phyloP scores from a whole-genome alignment of 2,113 vertebrate species.

The Otocyon megalotis region DNA sequence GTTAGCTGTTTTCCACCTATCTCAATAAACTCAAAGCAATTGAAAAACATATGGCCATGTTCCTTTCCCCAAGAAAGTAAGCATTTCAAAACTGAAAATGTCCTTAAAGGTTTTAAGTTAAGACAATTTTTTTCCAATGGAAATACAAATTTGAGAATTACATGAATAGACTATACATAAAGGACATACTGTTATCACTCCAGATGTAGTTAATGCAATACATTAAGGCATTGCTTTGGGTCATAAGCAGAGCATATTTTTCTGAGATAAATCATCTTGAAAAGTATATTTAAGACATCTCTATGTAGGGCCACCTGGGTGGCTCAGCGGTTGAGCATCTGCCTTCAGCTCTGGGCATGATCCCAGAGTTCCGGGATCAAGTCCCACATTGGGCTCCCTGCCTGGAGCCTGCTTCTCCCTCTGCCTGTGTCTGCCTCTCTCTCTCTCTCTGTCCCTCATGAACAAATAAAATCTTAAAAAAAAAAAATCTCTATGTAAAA shows the following conservation, averaged over 20 bases:
- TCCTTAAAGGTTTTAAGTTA: background rate
- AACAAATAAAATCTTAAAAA: too few species aligned
- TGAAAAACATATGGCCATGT: background rate
- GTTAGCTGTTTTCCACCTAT: slow-evolving; percentile 19
- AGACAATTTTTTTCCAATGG: background rate
- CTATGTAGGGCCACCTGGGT: background rate
- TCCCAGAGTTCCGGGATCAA: too few species aligned
- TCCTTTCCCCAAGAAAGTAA: background rate
- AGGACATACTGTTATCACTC: background rate
- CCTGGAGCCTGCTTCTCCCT: too few species aligned
- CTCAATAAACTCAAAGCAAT: slow-evolving; percentile 12
- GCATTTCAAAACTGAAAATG: slow-evolving; percentile 58
- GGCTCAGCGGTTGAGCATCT: too few species aligned
- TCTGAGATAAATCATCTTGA: background rate
- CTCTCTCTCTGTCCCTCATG: too few species aligned
- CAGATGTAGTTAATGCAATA: background rate
- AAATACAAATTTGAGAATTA: slow-evolving; percentile 46
- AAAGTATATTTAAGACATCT: slow-evolving; percentile 41
- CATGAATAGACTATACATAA: background rate
- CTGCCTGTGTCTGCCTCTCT: too few species aligned
- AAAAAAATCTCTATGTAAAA: background rate
- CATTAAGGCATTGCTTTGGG: background rate
- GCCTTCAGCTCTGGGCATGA: too few species aligned
- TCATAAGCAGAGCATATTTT: slow-evolving; percentile 48
- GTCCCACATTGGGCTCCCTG: too few species aligned